Conservation (phyloP, 2,113 vertebrate genomes). For the Bujurquina vittata region DNA sequence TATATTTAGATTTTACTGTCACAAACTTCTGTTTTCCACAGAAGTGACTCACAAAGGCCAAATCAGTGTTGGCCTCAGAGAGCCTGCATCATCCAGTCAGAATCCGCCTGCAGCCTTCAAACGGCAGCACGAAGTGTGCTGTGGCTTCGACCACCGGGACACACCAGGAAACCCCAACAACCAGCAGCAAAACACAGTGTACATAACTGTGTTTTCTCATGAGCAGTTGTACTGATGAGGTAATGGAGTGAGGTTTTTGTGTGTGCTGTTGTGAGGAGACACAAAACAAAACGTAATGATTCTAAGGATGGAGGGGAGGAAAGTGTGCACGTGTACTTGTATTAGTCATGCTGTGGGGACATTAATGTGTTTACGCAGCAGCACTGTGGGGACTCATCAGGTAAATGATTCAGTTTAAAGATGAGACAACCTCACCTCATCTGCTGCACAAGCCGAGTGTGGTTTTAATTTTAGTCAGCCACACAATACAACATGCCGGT, state of each 20-base stretch:
- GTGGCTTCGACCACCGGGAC: neutral
- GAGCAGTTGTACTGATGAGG: neutral
- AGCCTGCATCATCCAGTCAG: neutral
- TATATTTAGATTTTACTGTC: neutral
- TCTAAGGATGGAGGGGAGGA: neutral
- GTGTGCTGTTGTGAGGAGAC: neutral
- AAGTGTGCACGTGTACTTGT: neutral
- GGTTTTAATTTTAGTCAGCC: no score
- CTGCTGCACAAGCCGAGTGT: no score
- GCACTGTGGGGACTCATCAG: neutral
- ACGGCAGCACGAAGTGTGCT: neutral
- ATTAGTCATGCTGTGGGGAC: neutral
- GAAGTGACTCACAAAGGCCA: neutral
- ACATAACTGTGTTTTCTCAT: neutral
- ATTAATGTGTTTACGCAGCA: neutral
- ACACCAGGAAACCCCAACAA: conserved; percentile 20
- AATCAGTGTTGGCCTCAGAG: neutral
- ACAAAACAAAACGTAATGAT: neutral
- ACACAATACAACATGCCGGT: no score
- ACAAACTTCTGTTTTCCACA: neutral
- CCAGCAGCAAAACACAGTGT: neutral
- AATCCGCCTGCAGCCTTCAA: neutral
- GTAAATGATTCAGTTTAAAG: neutral
- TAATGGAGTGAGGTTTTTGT: conserved; percentile 12
- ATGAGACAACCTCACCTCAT: no score